Percentiles rank a stretch among this genome's conserved stretches.
Evolutionary conservation across 2,113 vertebrate genomes (phyloP).

Genomic region (Australoheros scitulus): DNA sequence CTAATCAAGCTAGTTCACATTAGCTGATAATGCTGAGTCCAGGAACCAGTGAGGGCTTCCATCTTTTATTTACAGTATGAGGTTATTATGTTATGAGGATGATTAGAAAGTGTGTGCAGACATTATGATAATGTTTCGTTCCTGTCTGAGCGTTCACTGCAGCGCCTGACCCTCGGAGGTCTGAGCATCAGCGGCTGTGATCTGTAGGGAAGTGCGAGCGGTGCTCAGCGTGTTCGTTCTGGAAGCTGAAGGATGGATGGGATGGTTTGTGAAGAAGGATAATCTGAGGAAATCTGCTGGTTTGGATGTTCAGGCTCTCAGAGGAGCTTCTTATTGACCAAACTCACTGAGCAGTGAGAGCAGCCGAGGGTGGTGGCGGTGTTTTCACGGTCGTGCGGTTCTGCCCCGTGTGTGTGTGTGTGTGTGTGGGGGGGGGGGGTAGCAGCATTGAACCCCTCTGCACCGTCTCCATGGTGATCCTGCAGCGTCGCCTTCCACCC

Average conservation of each 20-base stretch:
- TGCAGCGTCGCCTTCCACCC: conserved; percentile 40
- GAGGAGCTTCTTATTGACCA: background rate
- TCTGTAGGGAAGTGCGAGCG: background rate
- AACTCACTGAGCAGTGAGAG: background rate
- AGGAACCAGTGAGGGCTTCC: background rate
- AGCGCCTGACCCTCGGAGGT: background rate
- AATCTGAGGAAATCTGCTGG: background rate
- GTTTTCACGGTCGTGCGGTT: background rate
- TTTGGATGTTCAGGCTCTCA: background rate
- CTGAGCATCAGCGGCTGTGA: background rate
- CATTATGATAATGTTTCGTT: background rate
- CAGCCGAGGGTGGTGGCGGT: background rate
- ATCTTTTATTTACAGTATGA: background rate
- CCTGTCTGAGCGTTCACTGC: background rate
- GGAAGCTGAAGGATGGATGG: background rate
- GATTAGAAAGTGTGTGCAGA: no score
- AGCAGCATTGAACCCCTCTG: conserved; percentile 23
- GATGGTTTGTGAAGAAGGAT: background rate
- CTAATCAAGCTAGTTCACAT: background rate
- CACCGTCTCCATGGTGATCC: conserved; percentile 45
- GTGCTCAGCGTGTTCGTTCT: background rate
- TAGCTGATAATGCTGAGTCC: background rate
- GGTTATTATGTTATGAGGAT: accelerated
- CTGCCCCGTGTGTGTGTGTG: background rate
- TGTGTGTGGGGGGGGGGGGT: background rate